Percentiles rank a stretch among this genome's conserved stretches.
phyloP scores from a whole-genome alignment of 2,797 vertebrate genomes.

The Periparus ater region DNA sequence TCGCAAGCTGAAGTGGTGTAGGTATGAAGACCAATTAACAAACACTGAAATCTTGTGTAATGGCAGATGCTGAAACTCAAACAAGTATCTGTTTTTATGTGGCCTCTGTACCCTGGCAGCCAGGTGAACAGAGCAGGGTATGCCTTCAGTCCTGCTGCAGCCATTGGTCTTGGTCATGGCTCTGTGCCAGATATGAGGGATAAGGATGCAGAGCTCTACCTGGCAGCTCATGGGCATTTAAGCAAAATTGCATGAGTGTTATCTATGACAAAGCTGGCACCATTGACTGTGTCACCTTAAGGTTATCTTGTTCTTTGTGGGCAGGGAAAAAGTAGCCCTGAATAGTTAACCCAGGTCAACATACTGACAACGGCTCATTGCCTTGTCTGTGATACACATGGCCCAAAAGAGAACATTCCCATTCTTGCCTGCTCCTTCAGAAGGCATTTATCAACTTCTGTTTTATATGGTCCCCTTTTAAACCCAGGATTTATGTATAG shows the following conservation, averaged over 20 bases:
- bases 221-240: background rate
- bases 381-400: background rate
- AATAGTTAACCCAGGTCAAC: background rate
- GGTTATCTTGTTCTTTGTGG: background rate
- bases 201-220: background rate
- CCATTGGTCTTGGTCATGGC: accelerated
- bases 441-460: background rate
- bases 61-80: background rate
- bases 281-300: background rate
- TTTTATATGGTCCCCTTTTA: background rate
- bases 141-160: background rate
- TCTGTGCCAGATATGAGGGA: background rate
- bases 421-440: background rate
- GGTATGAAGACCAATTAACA: background rate
- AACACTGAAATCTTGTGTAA: background rate
- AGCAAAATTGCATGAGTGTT: background rate
- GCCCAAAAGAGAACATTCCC: background rate
- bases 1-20: background rate
- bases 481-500: background rate
- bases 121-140: background rate
- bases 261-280: background rate
- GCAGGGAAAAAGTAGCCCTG: background rate
- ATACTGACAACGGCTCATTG: background rate
- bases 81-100: background rate
- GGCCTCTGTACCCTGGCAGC: background rate